Base-by-base conservation (phyloP, 2,888 invertebrate genomes). In the Dolomedes plantarius region DNA sequence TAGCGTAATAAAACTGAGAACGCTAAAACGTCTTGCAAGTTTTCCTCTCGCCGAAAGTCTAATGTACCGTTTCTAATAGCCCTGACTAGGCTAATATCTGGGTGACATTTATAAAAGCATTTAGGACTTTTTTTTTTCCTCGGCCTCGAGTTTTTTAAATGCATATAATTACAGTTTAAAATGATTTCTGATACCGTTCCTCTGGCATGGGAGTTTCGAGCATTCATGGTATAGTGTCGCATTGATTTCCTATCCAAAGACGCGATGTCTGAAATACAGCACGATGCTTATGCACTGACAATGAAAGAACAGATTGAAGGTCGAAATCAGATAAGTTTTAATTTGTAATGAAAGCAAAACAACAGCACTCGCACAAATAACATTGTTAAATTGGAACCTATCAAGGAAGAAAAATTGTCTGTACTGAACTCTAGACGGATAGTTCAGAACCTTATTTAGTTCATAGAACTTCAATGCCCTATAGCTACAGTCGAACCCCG, bases 61-160 rank as follows among this genome's bases (percentile, higher is more conserved):
- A 82, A 82, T 82, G 82, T 75, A 69, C 67, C 82, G 82, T 82
- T 82, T 75, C 82, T 82, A 82, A 82, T 82, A 75, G 75, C 75
- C 32, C 41, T 75, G 82, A 82, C 82, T 82, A 71, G 75, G 69
- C 82, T 82, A 75, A 82, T 82, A 82, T 75, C 62, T 62, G 56
- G 82, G 75, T 82, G 82, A 76, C 82, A 75, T 82, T 82, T 76
- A 82, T 75, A 75, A 82, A 82, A 82, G 82, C 75, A 41, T 71
- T 82, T 82, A 82, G 73, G 29, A 36, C 28, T 82, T 67, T 80
- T 81, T 69, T 74, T 28, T 16, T n/a, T 16, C 19, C 16, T 16
- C 0, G 13, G 16, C 41, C 31, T 73, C 73, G 65, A 67, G 50
- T 69, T 82, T 82, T 82, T 75, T 68, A 64, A 82, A 82, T 82